Conservation (phyloP, 2,888 invertebrate species). For the Volucella inanis region DNA sequence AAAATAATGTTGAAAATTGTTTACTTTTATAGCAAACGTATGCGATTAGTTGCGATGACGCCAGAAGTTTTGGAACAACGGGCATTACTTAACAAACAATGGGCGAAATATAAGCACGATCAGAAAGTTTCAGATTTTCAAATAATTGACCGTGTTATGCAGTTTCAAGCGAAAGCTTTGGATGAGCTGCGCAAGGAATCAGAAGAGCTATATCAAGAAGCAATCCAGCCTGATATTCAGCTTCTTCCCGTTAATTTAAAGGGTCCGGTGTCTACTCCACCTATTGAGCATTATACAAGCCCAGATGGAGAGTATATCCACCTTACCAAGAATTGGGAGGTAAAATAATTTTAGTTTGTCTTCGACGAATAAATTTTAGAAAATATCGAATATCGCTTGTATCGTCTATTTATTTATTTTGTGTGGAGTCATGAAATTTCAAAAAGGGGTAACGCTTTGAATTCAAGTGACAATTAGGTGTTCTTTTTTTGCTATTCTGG, state of each 20-base stretch:
- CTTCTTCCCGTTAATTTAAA: slow-evolving; percentile 87
- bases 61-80: slow-evolving; percentile 86
- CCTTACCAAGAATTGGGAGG: slow-evolving; percentile 90
- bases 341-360: not conserved
- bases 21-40: slow-evolving; percentile 83
- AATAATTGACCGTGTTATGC: slow-evolving; percentile 87
- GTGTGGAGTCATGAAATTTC: too few relatives aligned
- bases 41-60: slow-evolving; percentile 84
- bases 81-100: slow-evolving; percentile 88
- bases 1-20: not conserved
- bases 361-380: not conserved
- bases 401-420: too few relatives aligned
- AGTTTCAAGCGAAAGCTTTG: slow-evolving; percentile 90
- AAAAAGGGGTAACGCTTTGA: too few relatives aligned
- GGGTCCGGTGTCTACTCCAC: slow-evolving; percentile 93
- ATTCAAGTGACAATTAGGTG: too few relatives aligned
- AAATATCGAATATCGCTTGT: not conserved
- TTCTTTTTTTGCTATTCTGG: too few relatives aligned
- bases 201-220: slow-evolving; percentile 93
- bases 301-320: slow-evolving; percentile 96
- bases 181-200: slow-evolving; percentile 91
- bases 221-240: slow-evolving; percentile 90
- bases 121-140: slow-evolving; percentile 87
- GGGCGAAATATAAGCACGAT: slow-evolving; percentile 88
- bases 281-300: slow-evolving; percentile 90